phyloP scores from a whole-genome alignment of 2,113 vertebrate species.

The Mus spicilegus region DNA sequence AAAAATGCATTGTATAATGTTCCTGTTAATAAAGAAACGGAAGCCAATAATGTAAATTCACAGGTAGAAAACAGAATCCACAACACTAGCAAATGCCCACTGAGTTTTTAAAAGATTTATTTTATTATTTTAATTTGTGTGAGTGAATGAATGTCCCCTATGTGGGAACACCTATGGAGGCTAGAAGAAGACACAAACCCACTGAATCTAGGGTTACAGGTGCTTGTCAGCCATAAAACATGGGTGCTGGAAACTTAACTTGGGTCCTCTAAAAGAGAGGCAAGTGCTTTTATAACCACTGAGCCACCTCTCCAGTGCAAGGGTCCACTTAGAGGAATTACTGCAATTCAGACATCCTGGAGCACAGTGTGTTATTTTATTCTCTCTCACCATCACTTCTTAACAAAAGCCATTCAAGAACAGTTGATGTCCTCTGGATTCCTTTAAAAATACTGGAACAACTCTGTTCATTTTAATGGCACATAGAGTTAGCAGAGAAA shows the following conservation, averaged over 20 bases:
- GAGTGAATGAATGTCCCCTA: neutral
- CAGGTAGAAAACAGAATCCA: neutral
- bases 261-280: too few relatives aligned
- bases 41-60: neutral
- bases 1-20: neutral
- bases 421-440: neutral
- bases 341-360: neutral
- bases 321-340: neutral
- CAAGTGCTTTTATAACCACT: neutral
- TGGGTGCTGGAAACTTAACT: neutral
- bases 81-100: neutral
- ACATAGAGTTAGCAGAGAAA: neutral
- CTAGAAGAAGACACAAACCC: neutral
- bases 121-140: neutral
- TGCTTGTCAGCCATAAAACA: neutral
- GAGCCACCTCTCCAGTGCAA: neutral
- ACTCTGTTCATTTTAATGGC: neutral
- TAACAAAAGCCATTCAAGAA: neutral
- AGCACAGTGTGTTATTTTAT: conserved; percentile 6
- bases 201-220: neutral
- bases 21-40: neutral
- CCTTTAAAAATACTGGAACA: neutral
- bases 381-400: neutral
- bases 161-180: neutral
- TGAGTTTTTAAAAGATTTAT: neutral